A percentile compares a stretch with the other conserved stretches of the same genome.
Evolutionary conservation across 2,888 invertebrate genomes (phyloP).

Genomic region (Horisme vitalbata): DNA sequence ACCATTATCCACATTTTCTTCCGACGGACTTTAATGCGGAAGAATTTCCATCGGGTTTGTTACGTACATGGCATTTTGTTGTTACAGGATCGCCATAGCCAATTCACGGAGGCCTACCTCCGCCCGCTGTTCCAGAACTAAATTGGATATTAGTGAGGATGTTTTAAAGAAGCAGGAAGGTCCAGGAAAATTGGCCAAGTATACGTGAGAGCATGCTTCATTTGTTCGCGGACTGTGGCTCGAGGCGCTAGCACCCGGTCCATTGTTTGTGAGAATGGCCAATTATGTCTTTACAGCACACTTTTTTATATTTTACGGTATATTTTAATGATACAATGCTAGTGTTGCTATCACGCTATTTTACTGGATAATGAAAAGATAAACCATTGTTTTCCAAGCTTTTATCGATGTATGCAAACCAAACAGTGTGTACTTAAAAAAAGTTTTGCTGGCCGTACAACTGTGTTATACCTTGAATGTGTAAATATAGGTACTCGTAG

Average conservation of each 20-base stretch:
- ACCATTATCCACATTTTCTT: constrained; percentile 41
- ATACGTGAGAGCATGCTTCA: constrained; percentile 72
- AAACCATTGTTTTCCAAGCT: constrained; percentile 5
- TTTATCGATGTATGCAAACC: no score
- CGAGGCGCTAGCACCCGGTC: constrained; percentile 63
- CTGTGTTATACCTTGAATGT: no score
- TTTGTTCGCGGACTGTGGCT: constrained; percentile 57
- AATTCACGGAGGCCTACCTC: constrained; percentile 39
- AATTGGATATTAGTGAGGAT: constrained; percentile 17
- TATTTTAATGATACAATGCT: constrained; percentile 25
- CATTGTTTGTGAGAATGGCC: constrained; percentile 71
- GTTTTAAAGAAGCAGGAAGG: constrained; percentile 29
- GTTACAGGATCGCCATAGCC: constrained; percentile 46
- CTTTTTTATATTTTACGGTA: constrained; percentile 56
- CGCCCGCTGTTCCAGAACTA: constrained; percentile 8
- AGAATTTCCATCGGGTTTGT: constrained; percentile 58
- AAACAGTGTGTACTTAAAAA: no score
- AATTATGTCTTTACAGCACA: constrained; percentile 72
- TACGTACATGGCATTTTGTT: constrained; percentile 60
- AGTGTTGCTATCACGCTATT: constrained; percentile 2
- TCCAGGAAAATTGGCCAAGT: constrained; percentile 48
- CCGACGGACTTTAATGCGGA: constrained; percentile 50
- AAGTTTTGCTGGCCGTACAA: no score
- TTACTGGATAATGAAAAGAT: constrained; percentile 3
- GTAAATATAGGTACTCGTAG: no score